Evolutionary conservation across 2,797 vertebrate species (phyloP).

Genomic region (Fistularia commersonii): DNA sequence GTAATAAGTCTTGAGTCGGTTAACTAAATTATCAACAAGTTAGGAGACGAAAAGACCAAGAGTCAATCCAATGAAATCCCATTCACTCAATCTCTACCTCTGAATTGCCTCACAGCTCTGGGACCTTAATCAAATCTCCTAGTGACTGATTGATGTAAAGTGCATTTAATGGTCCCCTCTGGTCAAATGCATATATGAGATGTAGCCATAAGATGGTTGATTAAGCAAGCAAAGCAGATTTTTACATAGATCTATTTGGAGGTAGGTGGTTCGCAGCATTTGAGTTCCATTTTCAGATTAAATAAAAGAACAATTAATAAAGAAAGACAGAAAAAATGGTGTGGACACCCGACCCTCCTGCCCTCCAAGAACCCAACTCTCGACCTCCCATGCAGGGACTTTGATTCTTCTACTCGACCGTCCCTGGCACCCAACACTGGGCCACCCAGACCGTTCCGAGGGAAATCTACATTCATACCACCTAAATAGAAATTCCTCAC

Average conservation of each 20-base stretch:
- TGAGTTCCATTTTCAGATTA: constrained; percentile 7
- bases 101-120: constrained; percentile 7
- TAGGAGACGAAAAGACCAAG: constrained; percentile 14
- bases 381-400: too few relatives aligned
- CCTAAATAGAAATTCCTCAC: too few relatives aligned
- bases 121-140: neutral
- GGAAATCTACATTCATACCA: too few relatives aligned
- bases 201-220: constrained; percentile 47
- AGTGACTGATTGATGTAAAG: constrained; percentile 30
- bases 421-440: too few relatives aligned
- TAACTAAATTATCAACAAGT: constrained; percentile 40
- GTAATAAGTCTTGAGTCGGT: constrained; percentile 32
- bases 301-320: constrained; percentile 1
- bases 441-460: too few relatives aligned
- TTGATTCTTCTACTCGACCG: too few relatives aligned
- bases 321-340: too few relatives aligned
- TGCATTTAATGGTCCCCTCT: constrained; percentile 16
- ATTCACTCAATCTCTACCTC: constrained; percentile 13
- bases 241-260: constrained; percentile 34
- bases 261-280: constrained; percentile 20
- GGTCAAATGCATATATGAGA: neutral
- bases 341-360: too few relatives aligned
- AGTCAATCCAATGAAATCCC: constrained; percentile 36
- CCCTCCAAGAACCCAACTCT: too few relatives aligned
- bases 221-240: constrained; percentile 29